Conservation (phyloP, 2,888 invertebrate genomes). For the Himalopsyche tibetana region DNA sequence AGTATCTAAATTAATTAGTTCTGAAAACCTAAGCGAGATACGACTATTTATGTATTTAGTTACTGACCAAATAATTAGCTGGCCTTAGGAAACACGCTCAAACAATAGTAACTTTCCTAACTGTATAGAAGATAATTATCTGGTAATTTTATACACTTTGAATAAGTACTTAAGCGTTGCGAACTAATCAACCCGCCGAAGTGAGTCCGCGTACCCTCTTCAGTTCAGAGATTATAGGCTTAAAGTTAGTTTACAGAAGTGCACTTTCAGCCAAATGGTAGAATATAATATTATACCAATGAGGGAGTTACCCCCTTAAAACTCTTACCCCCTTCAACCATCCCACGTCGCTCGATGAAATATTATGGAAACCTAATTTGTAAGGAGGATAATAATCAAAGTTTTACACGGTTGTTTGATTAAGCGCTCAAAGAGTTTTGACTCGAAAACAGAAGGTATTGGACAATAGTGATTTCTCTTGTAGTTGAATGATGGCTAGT, state of each 20-base stretch:
- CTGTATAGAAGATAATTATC: neutral
- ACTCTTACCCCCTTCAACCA: neutral
- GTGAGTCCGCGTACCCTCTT: slow-evolving; percentile 4
- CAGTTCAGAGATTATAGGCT: slow-evolving; percentile 19
- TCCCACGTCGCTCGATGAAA: neutral
- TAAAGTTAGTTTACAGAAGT: slow-evolving; percentile 24
- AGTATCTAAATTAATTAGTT: too few species aligned
- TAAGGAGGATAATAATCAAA: slow-evolving; percentile 12
- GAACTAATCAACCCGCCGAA: slow-evolving; percentile 6
- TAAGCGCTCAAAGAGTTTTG: slow-evolving; percentile 4
- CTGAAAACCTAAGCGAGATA: too few species aligned
- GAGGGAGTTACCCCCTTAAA: neutral
- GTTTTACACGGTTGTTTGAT: slow-evolving; percentile 11
- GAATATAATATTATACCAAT: slow-evolving; percentile 1
- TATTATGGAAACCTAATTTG: slow-evolving; percentile 19
- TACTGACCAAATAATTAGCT: too few species aligned
- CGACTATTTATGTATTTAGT: too few species aligned
- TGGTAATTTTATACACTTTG: slow-evolving; percentile 24
- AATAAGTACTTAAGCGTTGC: slow-evolving; percentile 12
- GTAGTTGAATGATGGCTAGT: too few species aligned
- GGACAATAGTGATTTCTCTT: too few species aligned
- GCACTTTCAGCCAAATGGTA: slow-evolving; percentile 24
- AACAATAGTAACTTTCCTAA: slow-evolving; percentile 6
- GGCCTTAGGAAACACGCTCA: neutral
- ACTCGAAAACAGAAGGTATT: neutral